These are phyloP conservation scores for Calephelis nemesis DNA, from an alignment of 1,140 invertebrate species.

Conservation along the genomic window DNA sequence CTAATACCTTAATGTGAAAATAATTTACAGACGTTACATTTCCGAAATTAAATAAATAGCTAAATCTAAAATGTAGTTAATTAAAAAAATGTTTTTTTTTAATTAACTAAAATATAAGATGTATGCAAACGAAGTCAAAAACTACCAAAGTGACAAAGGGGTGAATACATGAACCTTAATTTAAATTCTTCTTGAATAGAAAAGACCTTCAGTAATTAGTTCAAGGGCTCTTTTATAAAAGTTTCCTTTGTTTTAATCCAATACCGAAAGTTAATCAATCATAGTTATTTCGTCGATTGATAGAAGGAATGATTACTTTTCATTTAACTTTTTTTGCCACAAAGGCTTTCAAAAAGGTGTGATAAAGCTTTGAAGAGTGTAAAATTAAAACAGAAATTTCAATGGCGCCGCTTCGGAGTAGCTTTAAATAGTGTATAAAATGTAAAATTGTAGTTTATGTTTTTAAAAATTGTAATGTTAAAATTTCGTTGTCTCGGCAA, in stretches of 20 bases:
- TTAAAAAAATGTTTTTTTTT: too few relatives aligned
- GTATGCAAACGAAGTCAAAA: neutral
- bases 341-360: neutral
- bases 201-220: slow-evolving; percentile 45
- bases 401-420: neutral
- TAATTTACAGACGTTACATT: too few relatives aligned
- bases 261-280: slow-evolving; percentile 18
- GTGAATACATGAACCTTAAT: slow-evolving; percentile 22
- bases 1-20: too few relatives aligned
- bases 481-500: too few relatives aligned
- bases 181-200: slow-evolving; percentile 25
- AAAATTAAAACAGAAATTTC: neutral
- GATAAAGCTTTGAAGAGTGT: neutral
- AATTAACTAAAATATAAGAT: neutral
- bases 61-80: neutral
- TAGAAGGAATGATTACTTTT: slow-evolving; percentile 14
- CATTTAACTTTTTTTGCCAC: neutral
- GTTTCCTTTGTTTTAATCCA: slow-evolving; percentile 40
- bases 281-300: slow-evolving; percentile 8
- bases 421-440: neutral
- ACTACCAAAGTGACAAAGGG: slow-evolving; percentile 5
- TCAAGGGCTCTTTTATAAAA: slow-evolving; percentile 38
- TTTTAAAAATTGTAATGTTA: too few relatives aligned
- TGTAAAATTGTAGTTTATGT: too few relatives aligned
- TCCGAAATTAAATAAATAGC: too few relatives aligned